Percentiles rank a stretch among this genome's conserved stretches.
Conservation (phyloP, 37 sponge, comb jelly and placozoan genomes). For the Mnemiopsis leidyi region DNA sequence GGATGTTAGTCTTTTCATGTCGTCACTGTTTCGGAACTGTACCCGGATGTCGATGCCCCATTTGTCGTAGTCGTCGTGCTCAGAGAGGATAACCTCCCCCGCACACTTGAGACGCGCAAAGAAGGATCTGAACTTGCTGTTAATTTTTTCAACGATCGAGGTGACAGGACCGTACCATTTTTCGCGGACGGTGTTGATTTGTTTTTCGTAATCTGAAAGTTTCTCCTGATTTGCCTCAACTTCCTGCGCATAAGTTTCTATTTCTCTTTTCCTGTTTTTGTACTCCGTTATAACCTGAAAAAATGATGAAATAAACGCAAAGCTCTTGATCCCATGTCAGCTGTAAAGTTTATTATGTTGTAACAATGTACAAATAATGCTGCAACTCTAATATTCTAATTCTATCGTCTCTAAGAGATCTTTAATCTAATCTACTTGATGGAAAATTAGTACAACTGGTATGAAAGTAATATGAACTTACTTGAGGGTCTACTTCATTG, state of each 20-base stretch:
- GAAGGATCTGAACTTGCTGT: conserved; percentile 73
- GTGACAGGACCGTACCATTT: conserved; percentile 82
- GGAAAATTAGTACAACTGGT: no score
- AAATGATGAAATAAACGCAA: no score
- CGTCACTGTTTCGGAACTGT: conserved; percentile 86
- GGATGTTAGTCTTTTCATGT: conserved; percentile 84
- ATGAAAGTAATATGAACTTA: not conserved
- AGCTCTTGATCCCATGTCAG: no score
- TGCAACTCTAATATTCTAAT: no score
- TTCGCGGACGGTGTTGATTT: conserved; percentile 52
- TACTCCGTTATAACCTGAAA: conserved; percentile 65
- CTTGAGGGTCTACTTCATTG: conserved; percentile 35
- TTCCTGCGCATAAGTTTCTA: conserved; percentile 26
- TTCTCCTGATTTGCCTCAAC: conserved; percentile 34
- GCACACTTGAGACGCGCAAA: conserved; percentile 85
- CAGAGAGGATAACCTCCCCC: conserved; percentile 80
- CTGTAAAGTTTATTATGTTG: no score
- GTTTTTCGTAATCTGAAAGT: not conserved
- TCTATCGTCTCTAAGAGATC: no score
- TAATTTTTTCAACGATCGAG: conserved; percentile 72
- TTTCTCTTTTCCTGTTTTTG: conserved; percentile 65
- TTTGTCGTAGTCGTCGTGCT: conserved; percentile 82
- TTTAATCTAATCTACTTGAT: no score
- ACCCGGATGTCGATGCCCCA: conserved; percentile 89
- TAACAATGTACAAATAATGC: no score